Evolutionary conservation across 2,113 vertebrate species (phyloP).

Genomic region (Hippoglossus stenolepis): DNA sequence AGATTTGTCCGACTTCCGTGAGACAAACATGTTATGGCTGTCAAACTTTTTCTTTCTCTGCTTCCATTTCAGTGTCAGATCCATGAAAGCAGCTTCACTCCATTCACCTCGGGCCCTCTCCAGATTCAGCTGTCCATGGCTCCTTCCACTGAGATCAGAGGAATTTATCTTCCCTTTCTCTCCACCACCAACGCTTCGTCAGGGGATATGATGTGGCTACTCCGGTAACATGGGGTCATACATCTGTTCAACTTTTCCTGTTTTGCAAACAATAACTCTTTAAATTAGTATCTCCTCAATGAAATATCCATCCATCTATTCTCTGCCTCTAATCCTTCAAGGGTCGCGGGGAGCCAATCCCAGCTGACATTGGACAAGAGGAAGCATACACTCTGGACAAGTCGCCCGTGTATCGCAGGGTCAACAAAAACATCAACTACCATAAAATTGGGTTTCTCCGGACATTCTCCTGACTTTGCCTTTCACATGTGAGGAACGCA

Average conservation of each 20-base stretch:
- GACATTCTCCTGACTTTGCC: not conserved
- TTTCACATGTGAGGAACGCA: not conserved
- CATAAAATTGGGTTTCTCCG: not conserved
- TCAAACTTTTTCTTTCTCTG: slow-evolving; percentile 2
- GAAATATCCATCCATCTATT: no score
- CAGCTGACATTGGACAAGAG: not conserved
- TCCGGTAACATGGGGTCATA: not conserved
- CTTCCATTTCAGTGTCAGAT: not conserved
- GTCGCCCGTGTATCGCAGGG: no score
- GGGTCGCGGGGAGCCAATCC: not conserved
- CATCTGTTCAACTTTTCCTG: not conserved
- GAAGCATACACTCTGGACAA: no score
- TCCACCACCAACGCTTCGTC: not conserved
- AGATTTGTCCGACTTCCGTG: not conserved
- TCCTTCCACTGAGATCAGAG: not conserved
- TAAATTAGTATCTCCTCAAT: no score
- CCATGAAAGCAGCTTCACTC: not conserved
- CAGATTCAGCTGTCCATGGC: not conserved
- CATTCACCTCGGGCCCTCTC: not conserved
- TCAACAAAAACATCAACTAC: not conserved
- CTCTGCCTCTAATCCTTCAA: not conserved
- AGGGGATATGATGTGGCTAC: not conserved
- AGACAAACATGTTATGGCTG: not conserved
- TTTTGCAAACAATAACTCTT: no score
- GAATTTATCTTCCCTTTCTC: not conserved